Conservation (phyloP, 2,113 vertebrate genomes). For the Campylomormyrus numenius region DNA sequence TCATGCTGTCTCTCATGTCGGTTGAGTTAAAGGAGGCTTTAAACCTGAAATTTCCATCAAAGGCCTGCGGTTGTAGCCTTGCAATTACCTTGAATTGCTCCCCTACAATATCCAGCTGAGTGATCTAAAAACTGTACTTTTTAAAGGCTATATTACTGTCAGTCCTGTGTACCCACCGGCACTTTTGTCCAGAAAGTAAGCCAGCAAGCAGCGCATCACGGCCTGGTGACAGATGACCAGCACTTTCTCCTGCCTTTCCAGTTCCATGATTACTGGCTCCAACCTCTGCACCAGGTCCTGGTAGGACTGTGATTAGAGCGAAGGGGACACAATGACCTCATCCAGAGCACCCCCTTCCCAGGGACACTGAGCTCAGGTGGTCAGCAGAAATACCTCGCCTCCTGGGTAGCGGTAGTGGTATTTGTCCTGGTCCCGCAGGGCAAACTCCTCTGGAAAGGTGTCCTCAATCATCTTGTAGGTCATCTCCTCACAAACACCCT, state of each 20-base stretch:
- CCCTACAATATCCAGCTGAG: neutral
- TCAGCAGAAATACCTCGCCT: conserved; percentile 72
- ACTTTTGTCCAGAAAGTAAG: conserved; percentile 93
- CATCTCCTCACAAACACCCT: conserved; percentile 98
- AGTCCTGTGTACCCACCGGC: conserved; percentile 65
- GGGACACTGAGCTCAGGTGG: neutral
- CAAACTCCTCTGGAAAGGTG: conserved; percentile 86
- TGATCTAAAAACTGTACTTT: neutral
- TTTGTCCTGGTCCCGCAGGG: conserved; percentile 90
- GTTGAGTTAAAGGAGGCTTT: neutral
- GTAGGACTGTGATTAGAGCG: conserved; percentile 71
- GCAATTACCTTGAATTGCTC: neutral
- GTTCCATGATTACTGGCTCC: conserved; percentile 94
- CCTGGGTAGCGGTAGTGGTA: conserved; percentile 96
- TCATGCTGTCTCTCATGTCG: neutral
- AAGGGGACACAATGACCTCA: neutral
- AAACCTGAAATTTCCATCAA: neutral
- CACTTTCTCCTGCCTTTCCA: conserved; percentile 90
- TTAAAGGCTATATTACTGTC: neutral
- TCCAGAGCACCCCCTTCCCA: neutral
- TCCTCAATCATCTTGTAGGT: conserved; percentile 83
- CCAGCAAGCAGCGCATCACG: conserved; percentile 91
- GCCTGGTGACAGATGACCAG: conserved; percentile 93
- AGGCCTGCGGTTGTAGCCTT: neutral
- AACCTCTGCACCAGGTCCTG: conserved; percentile 92